These are phyloP conservation scores for Anisognathus igniventris DNA, from an alignment of 2,797 vertebrate genomes.

Conservation along the genomic window DNA sequence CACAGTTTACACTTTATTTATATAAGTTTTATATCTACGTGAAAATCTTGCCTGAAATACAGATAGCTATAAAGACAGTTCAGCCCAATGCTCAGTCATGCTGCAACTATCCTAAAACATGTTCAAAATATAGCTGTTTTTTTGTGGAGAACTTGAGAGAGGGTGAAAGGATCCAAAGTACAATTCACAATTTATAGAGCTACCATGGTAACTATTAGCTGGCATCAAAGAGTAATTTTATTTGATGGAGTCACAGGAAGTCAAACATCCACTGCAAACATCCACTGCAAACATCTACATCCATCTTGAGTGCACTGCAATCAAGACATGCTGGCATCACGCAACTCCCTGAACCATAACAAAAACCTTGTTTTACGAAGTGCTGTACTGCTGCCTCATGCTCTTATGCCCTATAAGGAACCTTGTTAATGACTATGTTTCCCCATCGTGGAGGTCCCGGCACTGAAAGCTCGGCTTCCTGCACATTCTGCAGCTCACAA, in stretches of 20 bases:
- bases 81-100: not conserved
- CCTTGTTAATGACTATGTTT: not conserved
- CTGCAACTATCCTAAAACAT: not conserved
- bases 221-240: not conserved
- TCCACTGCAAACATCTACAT: no score
- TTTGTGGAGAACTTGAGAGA: not conserved
- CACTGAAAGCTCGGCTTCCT: accelerated
- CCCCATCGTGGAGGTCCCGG: not conserved
- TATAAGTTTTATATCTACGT: not conserved
- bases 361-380: not conserved
- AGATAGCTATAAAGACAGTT: not conserved
- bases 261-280: not conserved
- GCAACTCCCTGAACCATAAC: not conserved
- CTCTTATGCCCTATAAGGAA: not conserved
- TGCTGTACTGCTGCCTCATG: not conserved
- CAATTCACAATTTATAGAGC: not conserved
- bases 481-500: not conserved
- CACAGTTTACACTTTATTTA: not conserved
- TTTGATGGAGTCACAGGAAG: not conserved
- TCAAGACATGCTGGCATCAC: not conserved
- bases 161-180: not conserved
- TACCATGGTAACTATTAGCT: not conserved
- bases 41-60: not conserved
- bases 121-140: not conserved
- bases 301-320: not conserved